Percentiles rank a stretch among this genome's conserved stretches.
Evolutionary conservation across 2,888 invertebrate species (phyloP).

Genomic region (Neoascia interrupta): DNA sequence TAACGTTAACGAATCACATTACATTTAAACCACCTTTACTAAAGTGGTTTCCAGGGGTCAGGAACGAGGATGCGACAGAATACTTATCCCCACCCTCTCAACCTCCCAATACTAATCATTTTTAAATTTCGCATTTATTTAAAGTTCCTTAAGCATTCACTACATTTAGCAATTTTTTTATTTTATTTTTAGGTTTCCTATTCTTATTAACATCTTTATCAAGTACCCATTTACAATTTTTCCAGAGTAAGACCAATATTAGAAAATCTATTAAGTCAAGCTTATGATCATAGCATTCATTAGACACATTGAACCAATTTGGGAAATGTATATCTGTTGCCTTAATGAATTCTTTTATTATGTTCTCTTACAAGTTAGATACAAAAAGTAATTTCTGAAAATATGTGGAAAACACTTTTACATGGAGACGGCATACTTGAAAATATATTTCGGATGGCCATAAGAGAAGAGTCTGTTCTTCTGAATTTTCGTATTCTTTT

Average conservation of each 20-base stretch:
- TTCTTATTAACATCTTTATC: not conserved
- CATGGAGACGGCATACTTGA: too few relatives aligned
- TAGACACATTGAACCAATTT: not conserved
- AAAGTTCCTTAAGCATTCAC: not conserved
- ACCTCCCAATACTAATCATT: not conserved
- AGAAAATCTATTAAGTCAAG: too few relatives aligned
- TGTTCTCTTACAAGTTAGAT: constrained; percentile 1
- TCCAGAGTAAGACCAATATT: too few relatives aligned
- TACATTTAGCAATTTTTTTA: not conserved
- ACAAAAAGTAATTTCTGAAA: too few relatives aligned
- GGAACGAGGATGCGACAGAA: constrained; percentile 10
- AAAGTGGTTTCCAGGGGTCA: constrained; percentile 19
- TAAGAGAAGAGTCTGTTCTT: too few relatives aligned
- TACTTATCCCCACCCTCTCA: too few relatives aligned
- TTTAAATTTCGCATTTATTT: not conserved
- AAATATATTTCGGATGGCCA: too few relatives aligned
- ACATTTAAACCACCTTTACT: not conserved
- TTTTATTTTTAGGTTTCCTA: not conserved
- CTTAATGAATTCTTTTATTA: not conserved
- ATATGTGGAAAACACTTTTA: too few relatives aligned
- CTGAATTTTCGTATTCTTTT: too few relatives aligned
- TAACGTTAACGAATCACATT: too few relatives aligned
- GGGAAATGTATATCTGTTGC: not conserved
- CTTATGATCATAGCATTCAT: not conserved
- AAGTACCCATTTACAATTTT: too few relatives aligned